Base-by-base conservation (phyloP, 2,797 vertebrate genomes). In the Gadopsis bispinosus region DNA sequence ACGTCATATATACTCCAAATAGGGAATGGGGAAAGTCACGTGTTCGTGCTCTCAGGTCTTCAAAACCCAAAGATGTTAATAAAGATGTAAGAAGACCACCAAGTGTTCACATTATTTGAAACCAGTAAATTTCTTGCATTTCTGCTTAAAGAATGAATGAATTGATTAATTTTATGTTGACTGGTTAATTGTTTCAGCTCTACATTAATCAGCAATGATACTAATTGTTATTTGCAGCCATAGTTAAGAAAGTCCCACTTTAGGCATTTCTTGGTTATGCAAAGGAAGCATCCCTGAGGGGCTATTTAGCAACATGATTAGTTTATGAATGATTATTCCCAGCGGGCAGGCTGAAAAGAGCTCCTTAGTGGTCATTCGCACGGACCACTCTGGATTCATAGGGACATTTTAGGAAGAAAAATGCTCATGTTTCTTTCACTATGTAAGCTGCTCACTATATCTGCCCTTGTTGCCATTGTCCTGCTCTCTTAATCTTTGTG, bases 381-480 rank as follows among this genome's bases (percentile, higher is more conserved):
- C 75, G 51, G 61, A 35, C 20, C 0, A 26, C 29, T 76, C 48
- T 70, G 48, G 67, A 26, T 31, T 43, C 33, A 20, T 37, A 77
- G 73, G 86, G 84, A 93, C 92, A 92, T 93, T 93, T 94, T 87
- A 89, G 92, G 90, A 48, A 91, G 89, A 93, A 94, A 88, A 91
- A 93, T 89, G 77, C 72, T 70, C 7, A 17, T 55, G 53, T 76
- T 67, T 78, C 59, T 63, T 67, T 63, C 13, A 35, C 43, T 56
- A 35, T 43, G 37, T 22, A 43, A 51, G 65, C 56, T 12, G 13
- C 43, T 69, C 14, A 39, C 61, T 63, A 45, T 39, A 50, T 37
- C 58, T 62, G 11, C 43, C 66, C 2, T 35, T 31, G 12, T 56
- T 65, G 60, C 61, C 53, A 50, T 45, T 77, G 50, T 58, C 39